phyloP scores from a whole-genome alignment of 2,888 invertebrate species.

The Tubulanus polymorphus region DNA sequence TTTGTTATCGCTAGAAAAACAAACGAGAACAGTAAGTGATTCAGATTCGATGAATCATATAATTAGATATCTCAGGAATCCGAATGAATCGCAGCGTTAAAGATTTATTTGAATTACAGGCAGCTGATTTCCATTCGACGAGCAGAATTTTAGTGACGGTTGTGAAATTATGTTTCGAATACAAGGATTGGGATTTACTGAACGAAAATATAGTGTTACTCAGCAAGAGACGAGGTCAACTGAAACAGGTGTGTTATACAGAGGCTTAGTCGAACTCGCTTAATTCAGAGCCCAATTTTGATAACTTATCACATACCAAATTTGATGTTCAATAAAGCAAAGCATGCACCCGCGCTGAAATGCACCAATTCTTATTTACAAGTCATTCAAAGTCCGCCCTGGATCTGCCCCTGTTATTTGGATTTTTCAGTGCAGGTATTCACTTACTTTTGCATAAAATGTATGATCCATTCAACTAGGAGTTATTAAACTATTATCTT shows the following conservation, averaged over 20 bases:
- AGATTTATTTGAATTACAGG: slow-evolving; percentile 58
- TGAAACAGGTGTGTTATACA: slow-evolving; percentile 62
- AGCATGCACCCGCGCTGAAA: too few relatives aligned
- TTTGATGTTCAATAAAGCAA: too few relatives aligned
- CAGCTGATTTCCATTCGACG: slow-evolving; percentile 92
- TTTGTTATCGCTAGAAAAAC: slow-evolving; percentile 87
- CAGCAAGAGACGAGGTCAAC: slow-evolving; percentile 89
- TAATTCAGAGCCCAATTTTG: too few relatives aligned
- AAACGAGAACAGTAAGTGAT: slow-evolving; percentile 77
- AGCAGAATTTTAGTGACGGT: slow-evolving; percentile 88
- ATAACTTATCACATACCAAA: too few relatives aligned
- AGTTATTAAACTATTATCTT: too few relatives aligned
- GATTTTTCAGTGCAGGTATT: too few relatives aligned
- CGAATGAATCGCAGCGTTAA: neutral
- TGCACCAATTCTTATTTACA: too few relatives aligned
- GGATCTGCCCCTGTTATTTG: too few relatives aligned
- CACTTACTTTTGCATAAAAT: too few relatives aligned
- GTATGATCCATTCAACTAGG: too few relatives aligned
- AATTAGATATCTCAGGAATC: neutral
- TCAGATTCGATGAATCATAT: neutral
- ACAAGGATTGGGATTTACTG: slow-evolving; percentile 85
- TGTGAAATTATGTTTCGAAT: slow-evolving; percentile 80
- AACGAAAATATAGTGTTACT: slow-evolving; percentile 89
- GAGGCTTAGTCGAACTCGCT: too few relatives aligned
- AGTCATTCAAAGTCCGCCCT: too few relatives aligned